phyloP scores from a whole-genome alignment of 2,113 vertebrate species.

The Laterallus jamaicensis region DNA sequence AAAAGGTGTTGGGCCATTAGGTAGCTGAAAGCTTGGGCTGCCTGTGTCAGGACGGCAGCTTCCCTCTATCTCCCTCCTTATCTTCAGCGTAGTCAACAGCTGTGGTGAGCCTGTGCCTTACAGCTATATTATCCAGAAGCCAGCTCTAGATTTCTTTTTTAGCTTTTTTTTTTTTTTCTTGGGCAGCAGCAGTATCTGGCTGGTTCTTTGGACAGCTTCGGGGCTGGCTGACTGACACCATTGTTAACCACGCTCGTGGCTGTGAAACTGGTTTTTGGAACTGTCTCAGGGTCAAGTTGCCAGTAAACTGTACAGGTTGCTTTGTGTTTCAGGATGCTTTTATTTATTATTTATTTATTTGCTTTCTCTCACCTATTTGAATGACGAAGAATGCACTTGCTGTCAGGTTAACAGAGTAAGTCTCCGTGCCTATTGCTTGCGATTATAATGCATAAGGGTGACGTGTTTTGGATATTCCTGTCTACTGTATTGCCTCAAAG shows the following conservation, averaged over 20 bases:
- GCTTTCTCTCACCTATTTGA: conserved; percentile 37
- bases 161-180: background rate
- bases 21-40: conserved; percentile 50
- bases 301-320: conserved; percentile 61
- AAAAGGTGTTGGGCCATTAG: conserved; percentile 8
- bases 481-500: conserved; percentile 36
- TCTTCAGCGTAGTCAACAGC: conserved; percentile 53
- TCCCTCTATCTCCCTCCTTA: conserved; percentile 40
- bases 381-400: conserved; percentile 4
- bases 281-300: conserved; percentile 57
- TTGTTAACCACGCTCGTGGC: conserved; percentile 55
- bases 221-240: conserved; percentile 56
- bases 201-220: conserved; percentile 56
- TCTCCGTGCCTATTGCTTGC: background rate
- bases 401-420: conserved; percentile 48
- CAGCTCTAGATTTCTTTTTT: conserved; percentile 34
- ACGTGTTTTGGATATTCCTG: conserved; percentile 46
- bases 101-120: conserved; percentile 67
- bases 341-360: background rate
- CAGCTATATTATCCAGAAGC: conserved; percentile 73
- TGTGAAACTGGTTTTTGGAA: conserved; percentile 56
- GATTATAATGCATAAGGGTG: conserved; percentile 25
- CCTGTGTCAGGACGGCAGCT: background rate
- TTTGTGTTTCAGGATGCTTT: conserved; percentile 10
- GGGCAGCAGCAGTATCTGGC: conserved; percentile 47